phyloP scores from a whole-genome alignment of 2,888 invertebrate genomes.

The Drosophila kambysellisi region DNA sequence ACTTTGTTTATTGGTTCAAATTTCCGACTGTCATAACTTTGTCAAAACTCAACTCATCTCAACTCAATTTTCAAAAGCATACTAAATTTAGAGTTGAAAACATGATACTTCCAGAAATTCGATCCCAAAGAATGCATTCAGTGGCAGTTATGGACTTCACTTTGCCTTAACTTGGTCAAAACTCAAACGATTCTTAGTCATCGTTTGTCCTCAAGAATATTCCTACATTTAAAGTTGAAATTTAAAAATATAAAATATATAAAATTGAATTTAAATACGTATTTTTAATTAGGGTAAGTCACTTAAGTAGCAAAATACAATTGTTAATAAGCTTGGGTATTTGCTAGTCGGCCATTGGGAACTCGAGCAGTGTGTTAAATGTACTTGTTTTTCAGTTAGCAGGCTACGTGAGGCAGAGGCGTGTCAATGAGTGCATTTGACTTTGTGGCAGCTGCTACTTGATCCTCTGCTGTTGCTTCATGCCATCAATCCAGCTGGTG shows the following conservation, averaged over 20 bases:
- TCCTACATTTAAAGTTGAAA: background rate
- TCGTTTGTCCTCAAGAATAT: background rate
- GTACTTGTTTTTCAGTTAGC: slow-evolving; percentile 10
- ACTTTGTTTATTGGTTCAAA: background rate
- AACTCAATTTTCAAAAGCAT: background rate
- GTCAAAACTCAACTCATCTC: background rate
- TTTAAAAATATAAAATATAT: too few relatives aligned
- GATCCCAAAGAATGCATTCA: background rate
- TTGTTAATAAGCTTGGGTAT: background rate
- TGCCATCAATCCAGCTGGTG: background rate
- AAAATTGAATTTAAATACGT: too few relatives aligned
- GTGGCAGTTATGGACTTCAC: background rate
- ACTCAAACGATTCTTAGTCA: background rate
- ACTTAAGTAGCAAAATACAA: background rate
- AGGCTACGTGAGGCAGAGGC: slow-evolving; percentile 26
- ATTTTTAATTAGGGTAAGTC: too few relatives aligned
- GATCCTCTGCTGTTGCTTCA: background rate
- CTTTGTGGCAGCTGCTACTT: slow-evolving; percentile 16
- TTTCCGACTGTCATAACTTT: background rate
- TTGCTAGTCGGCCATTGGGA: background rate
- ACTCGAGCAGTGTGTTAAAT: background rate
- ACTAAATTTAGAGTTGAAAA: background rate
- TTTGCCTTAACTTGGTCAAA: background rate
- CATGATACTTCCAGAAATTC: background rate
- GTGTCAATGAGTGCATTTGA: slow-evolving; percentile 61